Evolutionary conservation across 2,113 vertebrate genomes (phyloP), one percentile per base, ranked within the genome.

Genomic region (Hypomesus transpacificus): DNA sequence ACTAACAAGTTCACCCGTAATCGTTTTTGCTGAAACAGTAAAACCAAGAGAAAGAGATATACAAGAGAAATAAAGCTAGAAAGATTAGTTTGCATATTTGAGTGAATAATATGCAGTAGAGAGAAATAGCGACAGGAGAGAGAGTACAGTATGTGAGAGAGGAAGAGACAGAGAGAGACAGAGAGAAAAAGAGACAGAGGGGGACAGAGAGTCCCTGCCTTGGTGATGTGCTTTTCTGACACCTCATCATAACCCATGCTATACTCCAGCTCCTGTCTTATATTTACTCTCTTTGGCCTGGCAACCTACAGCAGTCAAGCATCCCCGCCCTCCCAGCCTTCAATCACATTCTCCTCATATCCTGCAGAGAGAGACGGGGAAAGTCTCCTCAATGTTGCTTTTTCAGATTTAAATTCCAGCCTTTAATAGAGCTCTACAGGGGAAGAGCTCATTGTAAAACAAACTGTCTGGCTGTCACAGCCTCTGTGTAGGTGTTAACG

Each of bases 381-480:
- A 76, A 82, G 69, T 56, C 76, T 85, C 66, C 78, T 76, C 75
- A 81, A 86, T 84, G 78, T 80, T 74, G 80, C 82, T 76, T 80
- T 86, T 88, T 86, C 79, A 84, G 81, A 80, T 86, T 84, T 78
- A 84, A 85, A 81, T 86, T 74, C 70, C 74, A 68, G 82, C 75
- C 82, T 78, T 86, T 84, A 74, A 74, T 68, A 66, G 75, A 54
- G 69, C 68, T 83, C 82, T 86, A 80, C 64, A 80, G 82, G 86
- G 51, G 83, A 78, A 73, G 77, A 79, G 83, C 79, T 86, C 71
- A 86, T 89, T 88, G 85, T 87, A 82, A 87, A 88, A 88, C 85
- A 82, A 87, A 82, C 83, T 75, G 79, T 88, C 87, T 86, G 83
- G 62, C 85, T 80, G 73, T 87, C 84, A 82, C 72, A 67, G 69